These are phyloP conservation scores for Horisme vitalbata DNA, from an alignment of 2,888 invertebrate species.

Conservation along the genomic window DNA sequence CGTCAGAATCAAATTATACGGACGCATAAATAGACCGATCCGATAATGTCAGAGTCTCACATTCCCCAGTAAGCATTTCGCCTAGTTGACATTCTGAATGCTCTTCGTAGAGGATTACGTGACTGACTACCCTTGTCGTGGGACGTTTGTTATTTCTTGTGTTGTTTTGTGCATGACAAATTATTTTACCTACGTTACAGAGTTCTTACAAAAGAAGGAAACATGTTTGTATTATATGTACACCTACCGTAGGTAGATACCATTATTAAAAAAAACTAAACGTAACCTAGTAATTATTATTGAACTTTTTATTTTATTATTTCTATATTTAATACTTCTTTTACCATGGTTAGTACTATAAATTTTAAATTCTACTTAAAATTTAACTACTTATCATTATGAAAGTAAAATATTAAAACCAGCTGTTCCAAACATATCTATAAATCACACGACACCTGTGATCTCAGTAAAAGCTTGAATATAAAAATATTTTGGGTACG, in stretches of 20 bases:
- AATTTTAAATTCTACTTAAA: too few species aligned
- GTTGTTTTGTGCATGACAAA: slow-evolving; percentile 1
- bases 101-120: slow-evolving; percentile 6
- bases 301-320: too few species aligned
- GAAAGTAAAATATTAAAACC: neutral
- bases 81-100: neutral
- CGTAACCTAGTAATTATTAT: too few species aligned
- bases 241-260: too few species aligned
- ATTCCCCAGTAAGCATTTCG: too few species aligned
- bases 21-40: too few species aligned
- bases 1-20: too few species aligned
- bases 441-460: slow-evolving; percentile 28
- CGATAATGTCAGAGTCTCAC: too few species aligned
- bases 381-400: neutral
- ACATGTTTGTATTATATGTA: neutral
- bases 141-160: neutral
- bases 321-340: too few species aligned
- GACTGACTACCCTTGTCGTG: slow-evolving; percentile 2
- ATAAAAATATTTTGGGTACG: slow-evolving; percentile 22
- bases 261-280: too few species aligned
- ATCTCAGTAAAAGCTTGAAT: slow-evolving; percentile 16
- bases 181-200: neutral
- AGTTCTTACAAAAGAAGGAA: neutral
- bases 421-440: slow-evolving; percentile 18
- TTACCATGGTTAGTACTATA: too few species aligned